Conservation (phyloP, 2,888 invertebrate genomes). For the Leptinotarsa rubiginosa region DNA sequence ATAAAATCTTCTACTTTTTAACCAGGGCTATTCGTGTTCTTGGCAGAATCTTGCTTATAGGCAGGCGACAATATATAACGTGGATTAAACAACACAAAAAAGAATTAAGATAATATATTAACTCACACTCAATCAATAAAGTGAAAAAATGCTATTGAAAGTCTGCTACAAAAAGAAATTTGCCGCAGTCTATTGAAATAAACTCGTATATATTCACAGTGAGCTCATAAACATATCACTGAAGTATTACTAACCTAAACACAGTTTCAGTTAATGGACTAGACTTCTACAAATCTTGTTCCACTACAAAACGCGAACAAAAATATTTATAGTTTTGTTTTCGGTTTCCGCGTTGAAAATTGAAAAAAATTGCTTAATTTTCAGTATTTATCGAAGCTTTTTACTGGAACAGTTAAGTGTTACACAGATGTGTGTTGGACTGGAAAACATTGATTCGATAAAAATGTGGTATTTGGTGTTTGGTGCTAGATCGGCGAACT, state of each 20-base stretch:
- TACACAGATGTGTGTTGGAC: background rate
- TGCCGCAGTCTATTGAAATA: slow-evolving; percentile 16
- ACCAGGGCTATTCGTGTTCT: no score
- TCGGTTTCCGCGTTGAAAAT: slow-evolving; percentile 30
- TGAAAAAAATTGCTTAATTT: slow-evolving; percentile 24
- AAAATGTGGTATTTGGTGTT: background rate
- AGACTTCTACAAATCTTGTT: slow-evolving; percentile 23
- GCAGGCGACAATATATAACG: no score
- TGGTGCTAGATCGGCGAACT: background rate
- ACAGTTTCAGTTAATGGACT: slow-evolving; percentile 32
- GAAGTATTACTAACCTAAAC: slow-evolving; percentile 28
- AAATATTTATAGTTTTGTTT: slow-evolving; percentile 37
- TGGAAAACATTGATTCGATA: background rate
- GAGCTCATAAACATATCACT: slow-evolving; percentile 32
- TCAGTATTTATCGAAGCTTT: slow-evolving; percentile 24
- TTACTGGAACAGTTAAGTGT: slow-evolving; percentile 8
- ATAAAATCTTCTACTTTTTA: no score
- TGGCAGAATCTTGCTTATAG: no score
- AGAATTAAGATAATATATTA: no score
- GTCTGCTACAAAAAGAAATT: background rate
- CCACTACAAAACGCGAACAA: slow-evolving; percentile 31
- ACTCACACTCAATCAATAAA: background rate
- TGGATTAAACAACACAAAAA: no score
- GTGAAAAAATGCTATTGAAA: background rate
- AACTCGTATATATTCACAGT: slow-evolving; percentile 6